Evolutionary conservation across 2,113 vertebrate species (phyloP), one percentile per base, ranked within the genome.

Genomic region (Labeo rohita): DNA sequence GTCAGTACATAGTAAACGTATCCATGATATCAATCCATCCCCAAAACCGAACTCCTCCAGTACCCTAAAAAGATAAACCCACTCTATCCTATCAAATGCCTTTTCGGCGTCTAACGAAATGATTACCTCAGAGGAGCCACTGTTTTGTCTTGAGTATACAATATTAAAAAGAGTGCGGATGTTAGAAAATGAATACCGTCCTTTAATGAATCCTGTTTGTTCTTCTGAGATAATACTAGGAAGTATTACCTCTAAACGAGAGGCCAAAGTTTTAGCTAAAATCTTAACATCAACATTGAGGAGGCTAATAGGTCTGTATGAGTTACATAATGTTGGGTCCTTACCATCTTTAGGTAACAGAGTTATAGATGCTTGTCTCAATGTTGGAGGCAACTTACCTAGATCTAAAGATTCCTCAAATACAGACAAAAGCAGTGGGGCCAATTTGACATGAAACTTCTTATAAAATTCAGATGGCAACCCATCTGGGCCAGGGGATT

Each of bases 361-460:
- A 73, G 70, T 45, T 73, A 73, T 73, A 45, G 6, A 81, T 81
- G n/a, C 39, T 47, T 73, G 70, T 73, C 70, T 73, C 70, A 73
- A 8, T 73, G 70, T 21, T 73, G 39, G 70, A 8, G 36, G 18
- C 18, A 47, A 47, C 18, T 10, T 73, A 73, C 70, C 70, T 11
- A 73, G 18, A 15, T 73, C 39, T 47, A 73, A 45, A 21, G 39
- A 73, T 73, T 73, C 39, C 4, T 73, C 18, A 73, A 73, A 73
- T 73, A 45, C 8, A 45, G 70, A 45, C 39, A 73, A 47, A 43
- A 73, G 39, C 2, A 73, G 43, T 8, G 39, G 70, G 15, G 70
- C 70, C 39, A 73, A 45, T 47, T 47, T 47, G 45, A 47, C 45
- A 47, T 47, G 45, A 47, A 47, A 47, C 9, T 47, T 47, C 45